Conservation (phyloP, 2,888 invertebrate genomes). For the Agonopterix subpropinquella region DNA sequence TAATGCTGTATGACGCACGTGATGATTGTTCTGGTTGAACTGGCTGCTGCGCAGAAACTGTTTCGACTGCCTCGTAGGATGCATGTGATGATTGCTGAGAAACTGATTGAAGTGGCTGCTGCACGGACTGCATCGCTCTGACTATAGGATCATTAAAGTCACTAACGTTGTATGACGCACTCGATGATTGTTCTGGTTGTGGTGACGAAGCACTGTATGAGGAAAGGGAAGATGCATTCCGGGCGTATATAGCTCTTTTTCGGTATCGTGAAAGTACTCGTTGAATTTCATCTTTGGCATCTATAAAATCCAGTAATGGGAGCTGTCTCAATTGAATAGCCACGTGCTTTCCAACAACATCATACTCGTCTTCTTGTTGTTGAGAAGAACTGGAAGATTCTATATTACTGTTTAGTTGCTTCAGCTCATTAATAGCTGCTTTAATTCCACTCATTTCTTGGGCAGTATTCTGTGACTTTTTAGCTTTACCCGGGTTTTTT, state of each 20-base stretch:
- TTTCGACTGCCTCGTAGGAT: conserved; percentile 8
- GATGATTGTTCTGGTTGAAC: conserved; percentile 8
- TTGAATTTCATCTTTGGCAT: conserved; percentile 16
- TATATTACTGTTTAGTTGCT: conserved; percentile 15
- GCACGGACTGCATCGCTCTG: conserved; percentile 5
- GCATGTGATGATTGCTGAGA: conserved; percentile 8
- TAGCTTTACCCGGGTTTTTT: conserved; percentile 12
- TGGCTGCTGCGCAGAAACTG: conserved; percentile 10
- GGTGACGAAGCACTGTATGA: conserved; percentile 12
- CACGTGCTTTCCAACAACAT: conserved; percentile 16
- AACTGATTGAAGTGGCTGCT: conserved; percentile 5
- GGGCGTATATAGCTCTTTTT: conserved; percentile 6
- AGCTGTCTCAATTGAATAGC: conserved; percentile 15
- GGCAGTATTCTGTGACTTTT: conserved; percentile 16
- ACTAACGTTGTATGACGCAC: not conserved
- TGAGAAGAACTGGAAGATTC: conserved; percentile 12
- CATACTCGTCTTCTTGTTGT: conserved; percentile 14
- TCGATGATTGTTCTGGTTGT: conserved; percentile 4
- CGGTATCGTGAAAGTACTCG: conserved; percentile 14
- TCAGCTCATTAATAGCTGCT: conserved; percentile 16
- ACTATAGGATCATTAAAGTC: conserved; percentile 10
- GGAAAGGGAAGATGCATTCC: conserved; percentile 11
- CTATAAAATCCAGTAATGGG: conserved; percentile 14
- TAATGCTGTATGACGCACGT: too few relatives aligned
- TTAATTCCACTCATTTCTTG: conserved; percentile 11